These are phyloP conservation scores for Ernsta delagoae DNA, from an alignment of 2,888 invertebrate species.

Conservation along the genomic window DNA sequence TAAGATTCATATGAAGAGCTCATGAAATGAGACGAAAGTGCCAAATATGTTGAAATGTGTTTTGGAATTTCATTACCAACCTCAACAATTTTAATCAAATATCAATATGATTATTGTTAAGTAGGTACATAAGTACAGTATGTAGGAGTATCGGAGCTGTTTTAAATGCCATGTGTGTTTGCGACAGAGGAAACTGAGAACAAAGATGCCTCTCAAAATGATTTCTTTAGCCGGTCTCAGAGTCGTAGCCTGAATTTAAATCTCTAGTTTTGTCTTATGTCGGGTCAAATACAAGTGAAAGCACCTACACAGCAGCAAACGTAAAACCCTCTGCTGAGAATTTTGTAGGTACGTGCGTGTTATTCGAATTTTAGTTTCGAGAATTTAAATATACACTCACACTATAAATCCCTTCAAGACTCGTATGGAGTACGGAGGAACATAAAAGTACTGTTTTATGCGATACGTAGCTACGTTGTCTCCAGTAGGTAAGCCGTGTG, in stretches of 20 bases:
- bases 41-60: too few species aligned
- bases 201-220: not conserved
- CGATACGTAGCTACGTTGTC: not conserved
- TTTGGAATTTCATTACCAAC: too few species aligned
- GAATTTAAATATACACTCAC: too few species aligned
- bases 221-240: slow-evolving; percentile 1
- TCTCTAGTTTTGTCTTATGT: slow-evolving; percentile 38
- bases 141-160: not conserved
- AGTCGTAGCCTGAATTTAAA: slow-evolving; percentile 46
- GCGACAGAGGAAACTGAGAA: slow-evolving; percentile 1
- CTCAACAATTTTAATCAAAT: too few species aligned
- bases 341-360: too few species aligned
- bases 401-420: too few species aligned
- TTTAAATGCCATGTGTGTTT: slow-evolving; percentile 3
- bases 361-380: too few species aligned
- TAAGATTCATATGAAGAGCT: too few species aligned
- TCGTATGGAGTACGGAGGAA: too few species aligned
- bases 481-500: not conserved
- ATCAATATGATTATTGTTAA: too few species aligned
- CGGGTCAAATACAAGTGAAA: slow-evolving; percentile 58
- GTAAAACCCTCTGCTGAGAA: slow-evolving; percentile 46
- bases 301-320: slow-evolving; percentile 2
- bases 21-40: too few species aligned
- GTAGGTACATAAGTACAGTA: too few species aligned
- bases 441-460: not conserved